Evolutionary conservation across 2,888 invertebrate species (phyloP), one percentile per base, ranked within the genome.

Genomic region (Heteromyza rotundicornis): DNA sequence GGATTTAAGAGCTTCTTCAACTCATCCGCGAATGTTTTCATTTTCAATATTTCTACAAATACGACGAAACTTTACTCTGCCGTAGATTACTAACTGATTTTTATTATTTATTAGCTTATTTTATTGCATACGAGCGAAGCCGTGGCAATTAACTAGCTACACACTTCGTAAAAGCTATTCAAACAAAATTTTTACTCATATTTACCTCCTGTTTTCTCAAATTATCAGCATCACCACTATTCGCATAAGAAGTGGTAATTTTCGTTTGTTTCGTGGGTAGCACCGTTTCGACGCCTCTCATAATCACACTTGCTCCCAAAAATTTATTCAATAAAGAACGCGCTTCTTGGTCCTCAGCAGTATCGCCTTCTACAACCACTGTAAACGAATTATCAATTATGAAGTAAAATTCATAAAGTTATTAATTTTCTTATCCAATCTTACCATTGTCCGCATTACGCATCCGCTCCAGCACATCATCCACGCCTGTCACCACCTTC

Each of bases 281-380:
- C 67, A 80, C 79, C 47, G 75, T 74, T 84, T 92, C 92, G 86
- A 92, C 89, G 70, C 92, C 92, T 58, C 89, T 88, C 85, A 93
- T 89, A 63, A 92, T 88, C 72, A 92, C 91, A 73, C 90, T 90
- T 66, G 92, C 91, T 61, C 92, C 92, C 57, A 93, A 86, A 85
- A 92, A 92, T 85, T 92, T 92, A 85, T 93, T 93, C 57, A 92
- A 86, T 71, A 92, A 85, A 64, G 90, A 89, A 60, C 91, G 87
- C 40, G 91, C 92, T 82, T 91, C 90, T 40, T 85, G 81, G 81
- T 92, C 92, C 78, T 90, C 90, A 27, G 81, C 79, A 1, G 85
- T 86, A 77, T 91, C 91, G 8, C 89, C 89, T 66, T 86, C 87
- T 72, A 87, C 87, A 64, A 86, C 84, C 76, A 89, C 89, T 89